Base-by-base conservation (phyloP, 2,888 invertebrate genomes). In the Nomada goodeniana region DNA sequence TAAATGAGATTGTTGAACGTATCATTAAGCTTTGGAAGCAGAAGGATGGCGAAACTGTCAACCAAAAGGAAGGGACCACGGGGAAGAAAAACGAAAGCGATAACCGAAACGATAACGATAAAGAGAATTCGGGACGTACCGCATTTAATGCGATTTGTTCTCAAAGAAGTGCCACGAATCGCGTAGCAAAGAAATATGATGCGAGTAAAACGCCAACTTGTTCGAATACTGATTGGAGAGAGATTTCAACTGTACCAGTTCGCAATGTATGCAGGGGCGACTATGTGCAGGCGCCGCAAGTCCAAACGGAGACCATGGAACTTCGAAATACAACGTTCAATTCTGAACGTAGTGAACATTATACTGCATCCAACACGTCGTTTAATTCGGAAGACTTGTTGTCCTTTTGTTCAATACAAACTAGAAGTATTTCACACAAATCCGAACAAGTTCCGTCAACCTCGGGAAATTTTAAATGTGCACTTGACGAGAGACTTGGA, bases 321-420 rank as follows among this genome's bases (percentile, higher is more conserved):
- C 26, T 61, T 36, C 7, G 20, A 4, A 29, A 42, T 4, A 23
- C 15, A 11, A 13, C 7, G 7, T 1, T 9, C 9, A 5, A 29
- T 63, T 36, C 29, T 1, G 11, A 57, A 42, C 13, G 10, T 15
- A 42, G 36, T 0, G 29, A 53, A 13, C 0, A 4, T n/a, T 18
- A 42, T 2, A 2, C 3, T 1, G 7, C 44, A 0, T 2, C 1
- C 9, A 7, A 7, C 15, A 11, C 0, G 3, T 23, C 47, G 1
- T 76, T 52, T 10, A n/a, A n/a, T 42, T 59, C n/a, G 15, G 13
- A 44, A 10, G n/a, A 29, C 3, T 23, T 57, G n/a, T 26, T 18
- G 7, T 47, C 44, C 9, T 47, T 20, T 13, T 2, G 2, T 13
- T 64, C 64, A 11, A 15, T n/a, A 1, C 9, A 10, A 4, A 44